Evolutionary conservation across 2,888 invertebrate species (phyloP), one percentile per base, ranked within the genome.

Genomic region (Ommatoiulus sabulosus): DNA sequence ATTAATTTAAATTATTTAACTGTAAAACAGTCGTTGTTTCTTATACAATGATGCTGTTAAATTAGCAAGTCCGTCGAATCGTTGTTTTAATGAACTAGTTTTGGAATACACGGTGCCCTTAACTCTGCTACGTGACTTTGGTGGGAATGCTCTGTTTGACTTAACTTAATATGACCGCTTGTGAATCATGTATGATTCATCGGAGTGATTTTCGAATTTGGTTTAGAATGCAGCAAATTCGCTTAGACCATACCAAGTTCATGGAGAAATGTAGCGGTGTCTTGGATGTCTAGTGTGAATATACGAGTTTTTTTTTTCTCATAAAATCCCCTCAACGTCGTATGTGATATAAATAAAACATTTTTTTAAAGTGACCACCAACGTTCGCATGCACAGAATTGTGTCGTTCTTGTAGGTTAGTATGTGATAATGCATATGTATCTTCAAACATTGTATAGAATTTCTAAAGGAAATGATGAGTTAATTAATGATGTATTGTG

Each of bases 181-280:
- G 80, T 80, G 80, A 80, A 35, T 80, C 80, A 80, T 80, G 80
- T 35, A 80, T 80, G 72, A 80, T 80, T 80, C 80, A 80, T 80
- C 80, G 10, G 0, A 12, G 35, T 35, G 35, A 80, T 80, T 80
- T 80, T 80, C 72, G 35, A 80, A 35, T 80, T 35, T 80, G 24
- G 80, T 35, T 80, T 80, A 80, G 80, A 80, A 80, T 35, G 12
- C 80, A 80, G 80, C 12, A 12, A 35, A 80, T 80, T 80, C 80
- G 8, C 35, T 80, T 35, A 35, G 24, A 35, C 35, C 80, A 35
- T 72, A 48, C 48, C 7, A 48, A 12, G 3, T 35, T 35, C 80
- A 24, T 0, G 35, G 35, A 12, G 0, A 35, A 80, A 35, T 80
- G 3, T 35, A 35, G 80, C 12, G 35, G 12, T 24, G 24, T 80